phyloP scores from a whole-genome alignment of 2,888 invertebrate species.

The Alloplasta piceator region DNA sequence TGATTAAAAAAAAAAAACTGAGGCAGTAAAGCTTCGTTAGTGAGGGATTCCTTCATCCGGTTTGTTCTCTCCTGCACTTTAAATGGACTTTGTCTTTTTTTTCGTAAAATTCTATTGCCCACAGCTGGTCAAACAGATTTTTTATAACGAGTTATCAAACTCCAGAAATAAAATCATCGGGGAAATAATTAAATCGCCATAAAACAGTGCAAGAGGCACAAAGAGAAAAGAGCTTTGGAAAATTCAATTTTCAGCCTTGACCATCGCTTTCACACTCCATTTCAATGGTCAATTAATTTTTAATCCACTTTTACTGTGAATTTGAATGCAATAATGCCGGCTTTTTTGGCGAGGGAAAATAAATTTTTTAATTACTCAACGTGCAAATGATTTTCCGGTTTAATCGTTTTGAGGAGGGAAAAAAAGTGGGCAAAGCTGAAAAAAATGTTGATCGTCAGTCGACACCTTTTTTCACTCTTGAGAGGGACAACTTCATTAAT shows the following conservation, averaged over 20 bases:
- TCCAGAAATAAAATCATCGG: not conserved
- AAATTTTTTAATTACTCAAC: constrained; percentile 14
- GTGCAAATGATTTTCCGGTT: not conserved
- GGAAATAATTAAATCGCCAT: not conserved
- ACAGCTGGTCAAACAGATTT: not conserved
- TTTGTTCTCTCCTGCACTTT: not conserved
- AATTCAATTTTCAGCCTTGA: not conserved
- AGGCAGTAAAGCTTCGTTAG: constrained; percentile 8
- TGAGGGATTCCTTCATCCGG: not conserved
- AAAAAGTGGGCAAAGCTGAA: not conserved
- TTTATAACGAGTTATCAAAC: not conserved
- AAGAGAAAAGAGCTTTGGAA: not conserved
- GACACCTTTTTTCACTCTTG: not conserved
- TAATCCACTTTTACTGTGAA: constrained; percentile 4
- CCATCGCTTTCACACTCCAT: not conserved
- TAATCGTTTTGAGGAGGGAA: not conserved
- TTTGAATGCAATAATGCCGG: not conserved
- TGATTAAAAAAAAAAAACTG: not conserved
- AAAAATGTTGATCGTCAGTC: not conserved
- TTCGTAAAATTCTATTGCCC: not conserved
- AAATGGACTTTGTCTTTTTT: not conserved
- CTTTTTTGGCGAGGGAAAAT: not conserved
- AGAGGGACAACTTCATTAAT: constrained; percentile 4
- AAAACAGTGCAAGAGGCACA: not conserved
- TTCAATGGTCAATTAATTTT: constrained; percentile 1